phyloP scores from a whole-genome alignment of 2,888 invertebrate genomes.

The Meteorus colon region DNA sequence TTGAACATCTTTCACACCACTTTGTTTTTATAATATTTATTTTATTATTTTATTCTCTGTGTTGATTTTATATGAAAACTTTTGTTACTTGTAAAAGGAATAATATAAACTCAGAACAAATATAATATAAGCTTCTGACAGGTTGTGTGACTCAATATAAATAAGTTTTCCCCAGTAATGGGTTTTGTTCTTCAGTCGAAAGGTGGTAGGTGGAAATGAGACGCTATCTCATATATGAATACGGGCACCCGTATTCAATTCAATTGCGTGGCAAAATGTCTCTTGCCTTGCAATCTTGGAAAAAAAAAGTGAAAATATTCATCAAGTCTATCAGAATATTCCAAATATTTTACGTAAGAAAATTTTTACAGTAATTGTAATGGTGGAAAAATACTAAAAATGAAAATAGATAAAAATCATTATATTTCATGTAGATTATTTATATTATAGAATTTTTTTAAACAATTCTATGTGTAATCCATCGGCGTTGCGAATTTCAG shows the following conservation, averaged over 20 bases:
- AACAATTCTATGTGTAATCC: neutral
- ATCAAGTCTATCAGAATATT: neutral
- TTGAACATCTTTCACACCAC: neutral
- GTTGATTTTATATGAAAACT: neutral
- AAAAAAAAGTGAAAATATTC: slow-evolving; percentile 7
- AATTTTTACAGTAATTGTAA: neutral
- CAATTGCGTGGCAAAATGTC: slow-evolving; percentile 16
- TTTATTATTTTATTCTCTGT: neutral
- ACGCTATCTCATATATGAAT: slow-evolving; percentile 27
- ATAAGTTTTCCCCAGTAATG: slow-evolving; percentile 32
- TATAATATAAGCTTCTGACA: neutral
- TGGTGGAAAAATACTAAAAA: neutral
- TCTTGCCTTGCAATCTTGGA: slow-evolving; percentile 1
- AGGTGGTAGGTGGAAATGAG: neutral
- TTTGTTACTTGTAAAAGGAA: neutral
- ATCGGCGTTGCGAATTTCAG: neutral
- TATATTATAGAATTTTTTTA: neutral
- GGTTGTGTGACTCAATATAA: slow-evolving; percentile 22
- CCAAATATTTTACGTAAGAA: slow-evolving; percentile 20
- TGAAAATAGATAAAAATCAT: neutral
- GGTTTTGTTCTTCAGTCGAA: neutral
- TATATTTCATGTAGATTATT: neutral
- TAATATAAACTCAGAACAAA: neutral
- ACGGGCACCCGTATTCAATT: slow-evolving; percentile 40
- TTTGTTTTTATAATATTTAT: neutral